Evolutionary conservation across 2,797 vertebrate species (phyloP), one percentile per base, ranked within the genome.

Genomic region (Siniperca undulata): DNA sequence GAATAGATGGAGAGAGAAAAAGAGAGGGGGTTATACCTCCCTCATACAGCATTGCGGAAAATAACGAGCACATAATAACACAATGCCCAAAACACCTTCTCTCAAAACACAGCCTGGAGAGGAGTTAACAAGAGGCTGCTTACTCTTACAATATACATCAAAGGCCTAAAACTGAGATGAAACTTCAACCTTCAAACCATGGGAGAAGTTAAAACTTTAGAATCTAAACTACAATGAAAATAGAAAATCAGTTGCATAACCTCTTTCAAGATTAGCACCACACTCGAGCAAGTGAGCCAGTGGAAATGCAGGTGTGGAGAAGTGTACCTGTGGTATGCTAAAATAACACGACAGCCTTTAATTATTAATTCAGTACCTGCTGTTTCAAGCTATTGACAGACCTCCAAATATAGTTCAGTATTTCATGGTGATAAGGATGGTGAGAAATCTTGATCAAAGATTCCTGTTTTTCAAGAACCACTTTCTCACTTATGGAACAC

Each of bases 101-200:
- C 70, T 75, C 73, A 86, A 86, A 89, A 86, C 38, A 80, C 61
- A 85, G 84, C 85, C 81, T 70, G 48, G 68, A 92, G 90, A 78
- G 65, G 72, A 82, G 79, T 77, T 88, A 90, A 87, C 86, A 88
- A 81, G 90, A 82, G 71, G 50, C 86, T 80, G 84, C 80, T 87
- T 90, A 86, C 86, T 90, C 83, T 79, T 92, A 91, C 87, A 91
- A 90, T 92, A 89, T 91, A 93, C 88, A 92, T 93, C 91, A 93
- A 93, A 92, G 87, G 59, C 42, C 64, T 50, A 59, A 82, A 83
- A 81, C 61, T 70, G 52, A 85, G 74, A 80, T 59, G 22, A 80
- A 89, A 73, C 88, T 76, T 78, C 78, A 88, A 74, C 85, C 79
- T 86, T 89, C 70, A 88, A 86, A 83, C 55, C 69, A 62, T 53